These are phyloP conservation scores for Aplochiton taeniatus DNA, from an alignment of 2,797 vertebrate species.

Conservation along the genomic window DNA sequence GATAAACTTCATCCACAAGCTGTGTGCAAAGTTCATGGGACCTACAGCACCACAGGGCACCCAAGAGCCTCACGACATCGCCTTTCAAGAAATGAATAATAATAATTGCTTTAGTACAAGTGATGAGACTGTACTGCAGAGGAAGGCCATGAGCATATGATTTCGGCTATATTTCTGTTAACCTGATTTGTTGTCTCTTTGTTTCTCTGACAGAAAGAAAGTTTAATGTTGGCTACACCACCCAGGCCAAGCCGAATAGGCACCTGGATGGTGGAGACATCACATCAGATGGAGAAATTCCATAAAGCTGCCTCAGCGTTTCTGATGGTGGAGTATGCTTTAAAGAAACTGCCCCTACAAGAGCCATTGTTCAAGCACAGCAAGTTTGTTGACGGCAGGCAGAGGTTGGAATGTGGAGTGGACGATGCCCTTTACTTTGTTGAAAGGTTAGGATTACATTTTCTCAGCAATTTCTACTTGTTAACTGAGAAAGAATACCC, in stretches of 20 bases:
- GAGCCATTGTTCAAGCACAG: conserved; percentile 24
- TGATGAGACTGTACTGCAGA: too few relatives aligned
- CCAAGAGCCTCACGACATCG: conserved; percentile 11
- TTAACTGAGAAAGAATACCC: too few relatives aligned
- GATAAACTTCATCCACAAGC: conserved; percentile 1
- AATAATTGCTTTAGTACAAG: too few relatives aligned
- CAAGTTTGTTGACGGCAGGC: conserved; percentile 23
- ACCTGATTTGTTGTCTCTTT: conserved; percentile 12
- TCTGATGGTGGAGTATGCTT: conserved; percentile 22
- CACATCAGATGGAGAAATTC: conserved; percentile 23
- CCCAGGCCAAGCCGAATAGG: conserved; percentile 21
- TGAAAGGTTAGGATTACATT: conserved; percentile 14
- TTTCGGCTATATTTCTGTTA: too few relatives aligned
- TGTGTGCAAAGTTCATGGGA: conserved; percentile 9
- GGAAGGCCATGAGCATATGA: too few relatives aligned
- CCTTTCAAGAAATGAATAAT: conserved; percentile 16
- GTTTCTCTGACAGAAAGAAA: conserved; percentile 30
- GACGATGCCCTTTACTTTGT: conserved; percentile 23
- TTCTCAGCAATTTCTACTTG: too few relatives aligned
- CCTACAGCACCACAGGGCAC: background rate
- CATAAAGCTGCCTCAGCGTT: conserved; percentile 28
- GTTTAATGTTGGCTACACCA: conserved; percentile 25
- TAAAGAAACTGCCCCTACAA: conserved; percentile 22
- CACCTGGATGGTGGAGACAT: conserved; percentile 33
- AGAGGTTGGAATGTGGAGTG: conserved; percentile 8